A percentile compares a stretch with the other conserved stretches of the same genome.
phyloP scores from a whole-genome alignment of 1,140 invertebrate genomes.

The Aphaenogaster ashmeadi region DNA sequence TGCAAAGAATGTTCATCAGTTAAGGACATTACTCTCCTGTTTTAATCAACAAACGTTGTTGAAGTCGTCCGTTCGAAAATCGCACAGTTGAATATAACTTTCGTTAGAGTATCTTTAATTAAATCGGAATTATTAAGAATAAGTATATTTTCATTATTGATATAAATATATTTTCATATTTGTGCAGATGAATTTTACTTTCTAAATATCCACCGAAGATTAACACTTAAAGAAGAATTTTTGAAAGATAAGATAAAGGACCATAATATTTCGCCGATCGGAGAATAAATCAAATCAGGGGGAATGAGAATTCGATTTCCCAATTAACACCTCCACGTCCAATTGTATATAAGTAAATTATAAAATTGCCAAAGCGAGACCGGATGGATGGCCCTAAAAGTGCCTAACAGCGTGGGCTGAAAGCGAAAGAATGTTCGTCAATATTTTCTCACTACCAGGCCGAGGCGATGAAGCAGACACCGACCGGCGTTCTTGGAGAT shows the following conservation, averaged over 20 bases:
- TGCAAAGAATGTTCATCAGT: slow-evolving; percentile 67
- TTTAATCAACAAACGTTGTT: neutral
- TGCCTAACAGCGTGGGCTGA: slow-evolving; percentile 18
- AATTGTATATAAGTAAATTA: neutral
- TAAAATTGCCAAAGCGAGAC: neutral
- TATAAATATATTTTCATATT: neutral
- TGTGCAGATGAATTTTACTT: neutral
- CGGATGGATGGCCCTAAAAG: slow-evolving; percentile 12
- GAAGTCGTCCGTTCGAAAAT: slow-evolving; percentile 29
- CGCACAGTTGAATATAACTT: neutral
- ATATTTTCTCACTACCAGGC: slow-evolving; percentile 69
- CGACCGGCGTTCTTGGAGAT: slow-evolving; percentile 62
- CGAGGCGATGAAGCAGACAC: slow-evolving; percentile 56
- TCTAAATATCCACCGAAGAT: neutral
- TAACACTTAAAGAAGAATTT: neutral
- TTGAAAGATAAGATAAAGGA: neutral
- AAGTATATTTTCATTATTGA: neutral
- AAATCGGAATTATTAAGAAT: neutral
- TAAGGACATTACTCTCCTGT: slow-evolving; percentile 5
- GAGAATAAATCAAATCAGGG: neutral
- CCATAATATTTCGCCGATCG: neutral
- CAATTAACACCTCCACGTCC: neutral
- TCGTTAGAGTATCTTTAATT: too few species aligned
- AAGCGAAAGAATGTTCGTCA: slow-evolving; percentile 69
- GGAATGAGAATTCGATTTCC: neutral